Conservation (phyloP, 53 echinoderm and acorn worm species). For the Henricia sp. region DNA sequence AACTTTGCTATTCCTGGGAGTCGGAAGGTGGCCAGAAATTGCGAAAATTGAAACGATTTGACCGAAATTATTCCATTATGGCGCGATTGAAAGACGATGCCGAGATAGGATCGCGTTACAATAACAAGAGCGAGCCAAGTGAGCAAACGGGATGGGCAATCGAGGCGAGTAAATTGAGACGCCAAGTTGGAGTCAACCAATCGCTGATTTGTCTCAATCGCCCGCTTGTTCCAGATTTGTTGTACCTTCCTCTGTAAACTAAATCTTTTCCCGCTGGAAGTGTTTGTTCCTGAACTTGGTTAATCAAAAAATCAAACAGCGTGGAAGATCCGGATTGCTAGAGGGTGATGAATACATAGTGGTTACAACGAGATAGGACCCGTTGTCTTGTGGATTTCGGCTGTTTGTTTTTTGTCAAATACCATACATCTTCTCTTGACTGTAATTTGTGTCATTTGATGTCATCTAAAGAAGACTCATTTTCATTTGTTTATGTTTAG, state of each 20-base stretch:
- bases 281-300: constrained; percentile 4
- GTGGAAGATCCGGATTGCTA: too few species aligned
- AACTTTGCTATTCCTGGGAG: background rate
- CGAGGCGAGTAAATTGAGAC: background rate
- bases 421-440: too few species aligned
- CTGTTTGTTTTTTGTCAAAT: too few species aligned
- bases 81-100: constrained; percentile 15
- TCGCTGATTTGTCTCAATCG: background rate
- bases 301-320: too few species aligned
- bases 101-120: background rate
- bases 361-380: too few species aligned
- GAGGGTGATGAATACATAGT: too few species aligned
- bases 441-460: too few species aligned
- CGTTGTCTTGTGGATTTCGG: too few species aligned
- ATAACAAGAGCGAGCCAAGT: background rate
- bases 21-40: constrained; percentile 8
- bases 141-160: constrained; percentile 9
- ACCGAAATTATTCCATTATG: constrained; percentile 29
- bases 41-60: constrained; percentile 28
- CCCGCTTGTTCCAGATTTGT: background rate
- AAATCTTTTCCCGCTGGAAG: background rate
- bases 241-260: background rate
- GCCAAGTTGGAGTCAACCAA: background rate
- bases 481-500: background rate
- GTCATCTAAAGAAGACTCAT: too few species aligned